Conservation (phyloP, 2,113 vertebrate species). For the Apteryx mantelli region DNA sequence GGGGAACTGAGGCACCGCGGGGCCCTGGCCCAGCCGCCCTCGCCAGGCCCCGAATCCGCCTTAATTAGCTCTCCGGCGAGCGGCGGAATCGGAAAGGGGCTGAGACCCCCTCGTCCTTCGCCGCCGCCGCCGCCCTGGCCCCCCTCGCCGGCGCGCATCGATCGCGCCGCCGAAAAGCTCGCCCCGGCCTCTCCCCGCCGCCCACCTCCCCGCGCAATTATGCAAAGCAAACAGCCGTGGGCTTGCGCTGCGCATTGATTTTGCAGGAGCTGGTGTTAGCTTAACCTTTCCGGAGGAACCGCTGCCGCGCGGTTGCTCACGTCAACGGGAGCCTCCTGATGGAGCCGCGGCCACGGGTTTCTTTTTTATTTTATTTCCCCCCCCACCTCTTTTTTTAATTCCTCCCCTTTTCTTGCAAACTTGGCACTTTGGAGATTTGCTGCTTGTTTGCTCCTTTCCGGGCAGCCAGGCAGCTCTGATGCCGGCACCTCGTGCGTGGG, state of each 20-base stretch:
- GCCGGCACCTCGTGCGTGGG: background rate
- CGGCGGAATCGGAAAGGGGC: too few relatives aligned
- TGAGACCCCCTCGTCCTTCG: background rate
- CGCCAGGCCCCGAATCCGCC: background rate
- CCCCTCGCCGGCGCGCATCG: rapidly evolving
- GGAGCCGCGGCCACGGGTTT: background rate
- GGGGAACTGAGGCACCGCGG: background rate
- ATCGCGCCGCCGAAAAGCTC: background rate
- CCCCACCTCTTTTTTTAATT: background rate
- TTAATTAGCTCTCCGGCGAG: background rate
- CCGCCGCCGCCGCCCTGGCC: too few relatives aligned
- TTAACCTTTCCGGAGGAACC: slow-evolving; percentile 78
- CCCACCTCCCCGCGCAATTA: slow-evolving; percentile 52
- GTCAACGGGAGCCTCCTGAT: background rate
- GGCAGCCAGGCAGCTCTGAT: background rate
- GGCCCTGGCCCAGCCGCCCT: rapidly evolving
- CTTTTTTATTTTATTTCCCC: background rate
- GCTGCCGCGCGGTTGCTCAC: slow-evolving; percentile 25
- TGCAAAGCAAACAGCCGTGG: slow-evolving; percentile 77
- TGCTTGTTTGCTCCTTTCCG: rapidly evolving
- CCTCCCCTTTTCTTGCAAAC: background rate
- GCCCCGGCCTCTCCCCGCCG: background rate
- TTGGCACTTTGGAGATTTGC: background rate
- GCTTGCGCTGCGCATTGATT: slow-evolving; percentile 70
- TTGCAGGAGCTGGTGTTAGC: slow-evolving; percentile 78